Conservation (phyloP, 2,888 invertebrate species). For the Helleia helle region DNA sequence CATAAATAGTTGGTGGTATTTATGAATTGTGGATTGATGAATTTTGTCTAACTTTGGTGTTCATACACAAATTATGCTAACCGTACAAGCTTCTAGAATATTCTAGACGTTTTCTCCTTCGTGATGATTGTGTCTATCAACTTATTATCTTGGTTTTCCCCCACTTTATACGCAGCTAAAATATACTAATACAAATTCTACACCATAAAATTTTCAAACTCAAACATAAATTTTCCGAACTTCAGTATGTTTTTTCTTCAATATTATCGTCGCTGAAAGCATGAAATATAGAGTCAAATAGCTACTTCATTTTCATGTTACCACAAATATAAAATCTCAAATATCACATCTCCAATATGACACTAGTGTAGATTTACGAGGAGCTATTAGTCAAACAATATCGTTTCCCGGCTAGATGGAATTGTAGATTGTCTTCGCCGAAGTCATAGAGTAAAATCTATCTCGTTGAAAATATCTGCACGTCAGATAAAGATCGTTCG, state of each 20-base stretch:
- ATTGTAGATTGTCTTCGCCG: conserved; percentile 27
- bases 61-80: neutral
- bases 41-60: neutral
- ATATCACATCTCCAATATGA: conserved; percentile 42
- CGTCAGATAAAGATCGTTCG: conserved; percentile 10
- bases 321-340: conserved; percentile 13
- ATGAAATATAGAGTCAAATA: conserved; percentile 3
- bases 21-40: neutral
- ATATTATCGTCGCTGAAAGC: neutral
- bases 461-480: conserved; percentile 22
- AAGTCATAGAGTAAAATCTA: conserved; percentile 20
- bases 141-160: too few species aligned
- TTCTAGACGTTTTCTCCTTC: too few species aligned
- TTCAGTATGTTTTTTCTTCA: too few species aligned
- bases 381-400: conserved; percentile 51
- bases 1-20: conserved; percentile 4
- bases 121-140: too few species aligned
- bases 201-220: too few species aligned
- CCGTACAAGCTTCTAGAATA: neutral
- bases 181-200: too few species aligned
- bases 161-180: too few species aligned
- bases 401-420: conserved; percentile 36
- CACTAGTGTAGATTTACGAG: conserved; percentile 33
- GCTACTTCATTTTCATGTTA: conserved; percentile 5
- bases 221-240: too few species aligned